Percentiles rank a stretch among this genome's conserved stretches.
Evolutionary conservation across 1,140 invertebrate genomes (phyloP).

Genomic region (Pseudomyrmex sp.): DNA sequence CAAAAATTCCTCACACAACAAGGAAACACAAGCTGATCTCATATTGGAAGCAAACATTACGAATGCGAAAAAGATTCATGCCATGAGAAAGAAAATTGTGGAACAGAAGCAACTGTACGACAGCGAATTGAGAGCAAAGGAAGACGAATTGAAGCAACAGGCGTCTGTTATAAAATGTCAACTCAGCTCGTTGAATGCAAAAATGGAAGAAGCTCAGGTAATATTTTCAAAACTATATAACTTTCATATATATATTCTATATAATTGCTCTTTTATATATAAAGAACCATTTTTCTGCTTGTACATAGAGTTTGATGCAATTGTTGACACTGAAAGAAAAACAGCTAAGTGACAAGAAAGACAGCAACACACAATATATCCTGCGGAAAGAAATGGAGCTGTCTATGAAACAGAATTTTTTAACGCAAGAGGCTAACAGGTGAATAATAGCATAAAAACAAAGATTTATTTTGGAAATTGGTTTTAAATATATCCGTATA

Average conservation of each 20-base stretch:
- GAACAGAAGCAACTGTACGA: conserved; percentile 79
- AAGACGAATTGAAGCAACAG: conserved; percentile 77
- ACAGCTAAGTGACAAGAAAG: conserved; percentile 73
- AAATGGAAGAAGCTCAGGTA: conserved; percentile 81
- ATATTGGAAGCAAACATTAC: conserved; percentile 37
- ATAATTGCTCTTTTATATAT: background rate
- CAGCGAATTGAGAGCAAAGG: conserved; percentile 74
- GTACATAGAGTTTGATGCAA: conserved; percentile 75
- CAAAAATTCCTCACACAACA: conserved; percentile 41
- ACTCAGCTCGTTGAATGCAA: conserved; percentile 76
- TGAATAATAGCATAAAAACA: conserved; percentile 46
- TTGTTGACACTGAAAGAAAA: conserved; percentile 76
- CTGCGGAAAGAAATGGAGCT: conserved; percentile 79
- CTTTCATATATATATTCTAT: background rate
- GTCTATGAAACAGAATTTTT: conserved; percentile 78
- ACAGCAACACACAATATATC: conserved; percentile 72
- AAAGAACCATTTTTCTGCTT: background rate
- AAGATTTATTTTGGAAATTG: conserved; percentile 1
- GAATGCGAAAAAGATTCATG: conserved; percentile 64
- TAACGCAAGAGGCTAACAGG: conserved; percentile 79
- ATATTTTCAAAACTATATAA: background rate
- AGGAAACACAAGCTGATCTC: conserved; percentile 67
- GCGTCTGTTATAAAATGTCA: conserved; percentile 77
- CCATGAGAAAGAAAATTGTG: conserved; percentile 76
- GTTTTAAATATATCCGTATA: too few relatives aligned